phyloP scores from a whole-genome alignment of 2,888 invertebrate species.

The Diachrysia chrysitis region DNA sequence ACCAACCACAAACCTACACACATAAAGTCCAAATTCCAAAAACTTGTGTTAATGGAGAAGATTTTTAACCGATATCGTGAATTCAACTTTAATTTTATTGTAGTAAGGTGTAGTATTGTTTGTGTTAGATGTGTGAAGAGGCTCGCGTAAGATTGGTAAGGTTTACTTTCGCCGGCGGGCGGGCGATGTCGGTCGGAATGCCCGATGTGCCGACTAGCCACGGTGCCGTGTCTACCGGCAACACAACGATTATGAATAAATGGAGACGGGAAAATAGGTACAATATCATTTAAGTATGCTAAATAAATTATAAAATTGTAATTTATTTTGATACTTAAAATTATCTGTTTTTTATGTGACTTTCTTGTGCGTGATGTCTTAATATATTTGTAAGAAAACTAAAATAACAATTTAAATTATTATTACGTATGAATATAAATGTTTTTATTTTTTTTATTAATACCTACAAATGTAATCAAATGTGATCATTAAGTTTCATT shows the following conservation, averaged over 20 bases:
- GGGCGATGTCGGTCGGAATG: slow-evolving; percentile 83
- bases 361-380: too few species aligned
- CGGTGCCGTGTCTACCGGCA: slow-evolving; percentile 74
- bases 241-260: slow-evolving; percentile 64
- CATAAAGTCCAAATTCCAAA: slow-evolving; percentile 8
- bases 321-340: too few species aligned
- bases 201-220: slow-evolving; percentile 81
- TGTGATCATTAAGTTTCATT: too few species aligned
- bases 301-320: too few species aligned
- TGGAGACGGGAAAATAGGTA: slow-evolving; percentile 37
- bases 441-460: too few species aligned
- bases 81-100: background rate
- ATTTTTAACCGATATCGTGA: slow-evolving; percentile 8
- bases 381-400: too few species aligned
- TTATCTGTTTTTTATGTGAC: background rate
- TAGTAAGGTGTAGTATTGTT: slow-evolving; percentile 24
- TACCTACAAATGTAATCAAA: too few species aligned
- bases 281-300: background rate
- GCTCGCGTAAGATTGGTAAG: slow-evolving; percentile 67
- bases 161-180: slow-evolving; percentile 87
- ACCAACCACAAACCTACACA: slow-evolving; percentile 8
- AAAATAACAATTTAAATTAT: too few species aligned
- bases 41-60: slow-evolving; percentile 15
- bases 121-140: slow-evolving; percentile 40
- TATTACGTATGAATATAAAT: too few species aligned